Percentiles rank a stretch among this genome's conserved stretches.
Conservation (phyloP, 1,140 invertebrate genomes). For the Venturia canescens region DNA sequence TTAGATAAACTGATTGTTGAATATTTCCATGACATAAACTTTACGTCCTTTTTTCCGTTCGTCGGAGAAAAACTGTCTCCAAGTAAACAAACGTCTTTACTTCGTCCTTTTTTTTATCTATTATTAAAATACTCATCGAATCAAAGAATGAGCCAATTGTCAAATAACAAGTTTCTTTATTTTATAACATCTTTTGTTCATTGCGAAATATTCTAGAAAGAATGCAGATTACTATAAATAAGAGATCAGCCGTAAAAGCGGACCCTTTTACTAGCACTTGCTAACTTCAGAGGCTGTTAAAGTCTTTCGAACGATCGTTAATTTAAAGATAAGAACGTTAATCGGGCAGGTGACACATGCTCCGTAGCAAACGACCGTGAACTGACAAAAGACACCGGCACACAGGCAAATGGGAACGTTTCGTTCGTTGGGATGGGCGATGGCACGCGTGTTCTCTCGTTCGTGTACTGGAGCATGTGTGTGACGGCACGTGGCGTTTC, state of each 20-base stretch:
- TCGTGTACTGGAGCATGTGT: not conserved
- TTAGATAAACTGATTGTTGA: no score
- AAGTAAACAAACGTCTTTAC: no score
- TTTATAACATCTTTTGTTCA: no score
- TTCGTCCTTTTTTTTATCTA: no score
- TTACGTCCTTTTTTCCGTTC: no score
- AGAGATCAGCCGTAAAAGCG: not conserved
- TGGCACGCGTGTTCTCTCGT: constrained; percentile 12
- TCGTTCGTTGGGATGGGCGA: constrained; percentile 2
- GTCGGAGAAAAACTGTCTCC: no score
- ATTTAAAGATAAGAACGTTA: constrained; percentile 36
- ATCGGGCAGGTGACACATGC: constrained; percentile 47
- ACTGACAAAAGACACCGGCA: constrained; percentile 1
- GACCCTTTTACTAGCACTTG: not conserved
- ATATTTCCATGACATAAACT: no score
- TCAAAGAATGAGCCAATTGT: no score
- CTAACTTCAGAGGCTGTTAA: constrained; percentile 6
- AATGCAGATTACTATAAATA: not conserved
- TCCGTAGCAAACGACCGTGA: constrained; percentile 15
- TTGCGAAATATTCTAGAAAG: not conserved
- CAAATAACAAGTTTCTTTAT: no score
- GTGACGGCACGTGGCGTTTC: not conserved
- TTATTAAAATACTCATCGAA: no score
- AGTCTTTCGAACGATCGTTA: constrained; percentile 23
- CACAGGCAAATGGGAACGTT: not conserved